These are phyloP conservation scores for Trichonephila inaurata DNA, from an alignment of 1,140 invertebrate genomes.

Conservation along the genomic window DNA sequence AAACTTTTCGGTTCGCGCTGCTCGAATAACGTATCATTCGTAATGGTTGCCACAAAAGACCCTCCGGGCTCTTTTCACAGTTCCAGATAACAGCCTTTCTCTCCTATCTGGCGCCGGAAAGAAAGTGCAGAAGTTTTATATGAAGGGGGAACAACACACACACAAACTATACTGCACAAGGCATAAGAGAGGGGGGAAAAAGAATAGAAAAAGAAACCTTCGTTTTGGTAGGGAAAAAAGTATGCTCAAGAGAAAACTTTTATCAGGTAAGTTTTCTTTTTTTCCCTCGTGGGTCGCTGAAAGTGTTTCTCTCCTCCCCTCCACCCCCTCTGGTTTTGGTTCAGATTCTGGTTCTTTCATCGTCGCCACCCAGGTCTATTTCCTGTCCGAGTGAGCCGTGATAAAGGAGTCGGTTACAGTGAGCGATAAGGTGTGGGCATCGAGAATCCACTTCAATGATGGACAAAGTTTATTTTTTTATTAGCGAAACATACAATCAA, in stretches of 20 bases:
- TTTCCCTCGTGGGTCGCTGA: neutral
- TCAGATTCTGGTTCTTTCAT: conserved; percentile 49
- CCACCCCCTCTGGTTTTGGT: neutral
- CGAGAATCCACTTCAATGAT: conserved; percentile 33
- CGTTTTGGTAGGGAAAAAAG: neutral
- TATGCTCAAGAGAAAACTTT: conserved; percentile 55
- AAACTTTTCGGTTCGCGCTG: conserved; percentile 29
- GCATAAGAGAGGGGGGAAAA: neutral
- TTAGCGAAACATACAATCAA: conserved; percentile 22
- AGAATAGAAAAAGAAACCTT: neutral
- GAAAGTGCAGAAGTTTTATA: neutral
- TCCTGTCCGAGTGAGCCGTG: conserved; percentile 52
- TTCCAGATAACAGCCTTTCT: conserved; percentile 64
- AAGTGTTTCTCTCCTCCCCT: neutral
- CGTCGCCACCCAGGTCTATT: conserved; percentile 53
- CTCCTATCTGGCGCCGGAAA: conserved; percentile 58
- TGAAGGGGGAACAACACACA: neutral
- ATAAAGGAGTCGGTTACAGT: conserved; percentile 44
- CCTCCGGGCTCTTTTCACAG: neutral
- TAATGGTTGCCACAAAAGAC: conserved; percentile 64
- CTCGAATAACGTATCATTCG: conserved; percentile 51
- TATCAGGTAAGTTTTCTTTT: conserved; percentile 63
- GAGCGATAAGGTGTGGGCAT: conserved; percentile 55
- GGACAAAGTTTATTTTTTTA: conserved; percentile 38
- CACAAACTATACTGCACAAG: neutral